These are phyloP conservation scores for Dryococelus australis DNA, from an alignment of 2,888 invertebrate species.

Conservation along the genomic window DNA sequence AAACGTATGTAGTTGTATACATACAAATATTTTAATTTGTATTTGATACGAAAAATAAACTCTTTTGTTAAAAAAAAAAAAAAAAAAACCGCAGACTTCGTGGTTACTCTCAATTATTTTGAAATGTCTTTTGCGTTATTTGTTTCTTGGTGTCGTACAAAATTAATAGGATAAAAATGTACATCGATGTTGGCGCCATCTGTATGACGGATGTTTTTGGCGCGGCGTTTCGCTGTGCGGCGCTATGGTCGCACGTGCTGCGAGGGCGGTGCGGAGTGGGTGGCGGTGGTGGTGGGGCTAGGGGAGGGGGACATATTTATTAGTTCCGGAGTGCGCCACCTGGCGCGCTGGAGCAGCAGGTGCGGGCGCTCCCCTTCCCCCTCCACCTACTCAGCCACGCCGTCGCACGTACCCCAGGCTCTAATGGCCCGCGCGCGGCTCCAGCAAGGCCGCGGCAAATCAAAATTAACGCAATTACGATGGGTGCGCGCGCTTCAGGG, in stretches of 20 bases:
- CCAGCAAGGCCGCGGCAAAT: not conserved
- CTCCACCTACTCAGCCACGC: too few relatives aligned
- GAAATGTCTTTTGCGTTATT: too few relatives aligned
- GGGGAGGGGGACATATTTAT: conserved; percentile 39
- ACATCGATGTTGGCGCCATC: too few relatives aligned
- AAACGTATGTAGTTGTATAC: too few relatives aligned
- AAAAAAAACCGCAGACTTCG: too few relatives aligned
- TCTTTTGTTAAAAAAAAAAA: too few relatives aligned
- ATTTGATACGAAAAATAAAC: too few relatives aligned
- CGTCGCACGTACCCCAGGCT: not conserved
- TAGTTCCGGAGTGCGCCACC: conserved; percentile 45
- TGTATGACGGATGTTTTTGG: conserved; percentile 3
- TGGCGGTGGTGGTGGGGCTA: not conserved
- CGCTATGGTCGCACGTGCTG: conserved; percentile 29
- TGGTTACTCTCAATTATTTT: too few relatives aligned
- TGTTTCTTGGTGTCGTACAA: too few relatives aligned
- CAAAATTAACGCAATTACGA: conserved; percentile 16
- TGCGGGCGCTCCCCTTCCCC: conserved; percentile 25
- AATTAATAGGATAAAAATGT: too few relatives aligned
- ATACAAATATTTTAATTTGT: too few relatives aligned
- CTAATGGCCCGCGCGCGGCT: conserved; percentile 6
- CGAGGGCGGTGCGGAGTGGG: too few relatives aligned
- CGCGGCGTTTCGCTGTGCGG: not conserved
- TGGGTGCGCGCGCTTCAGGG: not conserved
- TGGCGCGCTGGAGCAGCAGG: conserved; percentile 44